phyloP scores from a whole-genome alignment of 2,797 vertebrate genomes.

The Avahi laniger region DNA sequence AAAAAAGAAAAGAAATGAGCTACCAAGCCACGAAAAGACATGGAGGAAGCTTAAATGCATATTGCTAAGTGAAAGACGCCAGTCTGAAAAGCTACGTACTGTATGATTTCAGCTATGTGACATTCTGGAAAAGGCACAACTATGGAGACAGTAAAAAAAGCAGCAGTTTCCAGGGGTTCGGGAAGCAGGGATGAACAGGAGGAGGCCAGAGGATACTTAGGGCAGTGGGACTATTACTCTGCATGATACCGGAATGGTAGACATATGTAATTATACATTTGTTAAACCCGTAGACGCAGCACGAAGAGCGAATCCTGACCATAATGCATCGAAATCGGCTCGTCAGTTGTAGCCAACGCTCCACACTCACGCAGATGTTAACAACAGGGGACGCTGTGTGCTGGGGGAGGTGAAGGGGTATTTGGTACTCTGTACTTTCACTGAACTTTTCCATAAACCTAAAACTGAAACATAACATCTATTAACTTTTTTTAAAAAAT shows the following conservation, averaged over 20 bases:
- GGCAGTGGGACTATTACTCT: not conserved
- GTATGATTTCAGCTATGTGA: not conserved
- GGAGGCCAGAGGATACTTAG: not conserved
- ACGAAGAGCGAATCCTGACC: not conserved
- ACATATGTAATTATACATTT: not conserved
- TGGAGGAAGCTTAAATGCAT: not conserved
- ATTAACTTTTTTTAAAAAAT: not conserved
- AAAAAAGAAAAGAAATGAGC: not conserved
- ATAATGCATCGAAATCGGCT: not conserved
- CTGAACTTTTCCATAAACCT: not conserved
- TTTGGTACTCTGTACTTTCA: not conserved
- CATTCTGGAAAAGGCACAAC: not conserved
- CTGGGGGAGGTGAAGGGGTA: rapidly evolving
- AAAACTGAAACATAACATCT: not conserved
- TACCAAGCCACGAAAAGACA: not conserved
- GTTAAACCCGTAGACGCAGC: not conserved
- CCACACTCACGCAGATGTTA: not conserved
- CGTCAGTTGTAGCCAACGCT: rapidly evolving
- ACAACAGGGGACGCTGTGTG: not conserved
- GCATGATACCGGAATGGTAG: no score
- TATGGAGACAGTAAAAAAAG: not conserved
- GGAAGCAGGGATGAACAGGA: no score
- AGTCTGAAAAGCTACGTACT: not conserved
- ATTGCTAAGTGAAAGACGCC: not conserved
- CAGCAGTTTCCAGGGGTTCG: not conserved